Conservation (phyloP, 2,113 vertebrate genomes). For the Laticauda laticaudata region DNA sequence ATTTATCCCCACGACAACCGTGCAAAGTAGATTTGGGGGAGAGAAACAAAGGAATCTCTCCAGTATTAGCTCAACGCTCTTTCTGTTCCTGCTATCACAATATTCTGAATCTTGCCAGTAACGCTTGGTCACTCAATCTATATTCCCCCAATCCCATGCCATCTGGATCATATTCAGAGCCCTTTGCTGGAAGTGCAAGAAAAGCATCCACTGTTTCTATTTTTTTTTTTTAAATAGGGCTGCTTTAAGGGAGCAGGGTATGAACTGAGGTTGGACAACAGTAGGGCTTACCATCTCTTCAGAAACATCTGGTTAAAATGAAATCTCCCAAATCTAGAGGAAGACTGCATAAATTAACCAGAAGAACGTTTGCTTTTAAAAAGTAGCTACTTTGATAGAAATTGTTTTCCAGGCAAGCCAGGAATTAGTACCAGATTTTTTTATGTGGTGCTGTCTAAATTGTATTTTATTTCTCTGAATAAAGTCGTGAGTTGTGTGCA, state of each 20-base stretch:
- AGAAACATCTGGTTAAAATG: not conserved
- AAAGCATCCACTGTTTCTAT: not conserved
- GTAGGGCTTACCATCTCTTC: not conserved
- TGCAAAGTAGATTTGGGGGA: not conserved
- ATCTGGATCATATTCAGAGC: not conserved
- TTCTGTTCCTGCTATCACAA: not conserved
- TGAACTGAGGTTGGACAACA: not conserved
- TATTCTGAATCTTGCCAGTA: not conserved
- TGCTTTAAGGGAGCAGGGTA: not conserved
- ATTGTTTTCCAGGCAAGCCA: not conserved
- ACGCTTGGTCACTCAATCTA: not conserved
- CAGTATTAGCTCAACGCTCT: not conserved
- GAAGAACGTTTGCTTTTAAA: not conserved
- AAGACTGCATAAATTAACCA: not conserved
- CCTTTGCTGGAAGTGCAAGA: not conserved
- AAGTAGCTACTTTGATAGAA: not conserved
- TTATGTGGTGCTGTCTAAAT: not conserved
- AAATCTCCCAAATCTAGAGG: not conserved
- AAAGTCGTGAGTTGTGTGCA: not conserved
- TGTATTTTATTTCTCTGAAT: not conserved
- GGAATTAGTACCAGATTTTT: not conserved
- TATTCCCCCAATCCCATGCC: not conserved
- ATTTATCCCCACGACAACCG: not conserved
- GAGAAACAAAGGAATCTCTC: not conserved
- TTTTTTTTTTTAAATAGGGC: not conserved